Evolutionary conservation across 64 coral and sea anemone genomes (phyloP).

Genomic region (Pocillopora verrucosa): DNA sequence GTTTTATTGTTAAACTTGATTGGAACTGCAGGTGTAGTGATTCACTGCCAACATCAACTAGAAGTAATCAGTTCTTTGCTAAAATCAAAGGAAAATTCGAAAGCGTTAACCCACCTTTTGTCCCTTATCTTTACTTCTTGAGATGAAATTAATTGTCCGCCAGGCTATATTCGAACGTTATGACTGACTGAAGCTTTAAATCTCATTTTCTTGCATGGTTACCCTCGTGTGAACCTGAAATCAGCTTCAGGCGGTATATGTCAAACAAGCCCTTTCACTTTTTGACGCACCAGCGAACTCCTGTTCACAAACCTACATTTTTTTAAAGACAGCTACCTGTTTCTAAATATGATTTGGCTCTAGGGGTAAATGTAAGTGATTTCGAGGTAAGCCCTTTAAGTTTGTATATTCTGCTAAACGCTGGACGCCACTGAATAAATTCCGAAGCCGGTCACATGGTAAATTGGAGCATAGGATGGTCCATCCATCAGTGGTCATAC

Average conservation of each 20-base stretch:
- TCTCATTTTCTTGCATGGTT: conserved; percentile 4
- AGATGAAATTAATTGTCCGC: not conserved
- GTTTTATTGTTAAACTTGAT: too few species aligned
- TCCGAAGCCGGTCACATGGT: too few species aligned
- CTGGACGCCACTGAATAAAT: too few species aligned
- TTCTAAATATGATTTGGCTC: not conserved
- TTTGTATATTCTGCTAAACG: too few species aligned
- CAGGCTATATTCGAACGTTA: not conserved
- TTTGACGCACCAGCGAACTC: not conserved
- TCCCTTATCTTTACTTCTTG: not conserved
- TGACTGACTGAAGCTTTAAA: not conserved
- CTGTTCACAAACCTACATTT: not conserved
- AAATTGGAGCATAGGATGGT: too few species aligned
- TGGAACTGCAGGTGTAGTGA: too few species aligned
- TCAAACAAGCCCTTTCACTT: not conserved
- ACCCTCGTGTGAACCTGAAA: not conserved
- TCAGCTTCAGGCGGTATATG: not conserved
- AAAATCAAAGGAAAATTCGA: not conserved
- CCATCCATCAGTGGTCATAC: too few species aligned
- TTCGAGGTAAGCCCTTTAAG: too few species aligned
- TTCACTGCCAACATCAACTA: too few species aligned
- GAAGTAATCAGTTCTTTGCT: not conserved
- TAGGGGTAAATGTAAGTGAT: too few species aligned
- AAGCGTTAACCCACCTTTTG: not conserved
- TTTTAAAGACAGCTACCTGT: not conserved